Conservation (phyloP, 2,888 invertebrate genomes). For the Tachina fera region DNA sequence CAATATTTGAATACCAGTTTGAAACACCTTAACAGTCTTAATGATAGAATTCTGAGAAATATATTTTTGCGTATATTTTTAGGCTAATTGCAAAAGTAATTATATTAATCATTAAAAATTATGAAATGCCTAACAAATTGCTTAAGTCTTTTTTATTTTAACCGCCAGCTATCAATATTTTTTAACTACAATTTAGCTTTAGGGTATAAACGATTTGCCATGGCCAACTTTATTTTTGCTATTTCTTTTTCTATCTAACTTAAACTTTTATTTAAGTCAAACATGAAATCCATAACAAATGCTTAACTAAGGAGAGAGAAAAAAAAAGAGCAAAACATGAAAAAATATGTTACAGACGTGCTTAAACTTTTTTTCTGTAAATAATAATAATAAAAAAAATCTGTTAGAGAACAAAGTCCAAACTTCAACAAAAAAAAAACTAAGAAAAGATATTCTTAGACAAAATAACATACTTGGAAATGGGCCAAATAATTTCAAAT, state of each 20-base stretch:
- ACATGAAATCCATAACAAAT: slow-evolving; percentile 29
- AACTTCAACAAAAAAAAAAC: background rate
- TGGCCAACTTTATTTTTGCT: background rate
- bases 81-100: too few relatives aligned
- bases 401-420: slow-evolving; percentile 30
- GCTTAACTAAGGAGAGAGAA: background rate
- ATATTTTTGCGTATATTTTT: too few relatives aligned
- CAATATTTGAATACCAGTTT: too few relatives aligned
- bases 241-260: background rate
- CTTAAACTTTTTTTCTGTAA: slow-evolving; percentile 32
- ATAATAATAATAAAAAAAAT: slow-evolving; percentile 29
- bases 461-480: slow-evolving; percentile 1
- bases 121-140: too few relatives aligned
- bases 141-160: too few relatives aligned
- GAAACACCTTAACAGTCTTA: too few relatives aligned
- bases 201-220: background rate
- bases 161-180: too few relatives aligned
- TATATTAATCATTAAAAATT: too few relatives aligned
- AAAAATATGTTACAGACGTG: slow-evolving; percentile 54
- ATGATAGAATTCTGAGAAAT: too few relatives aligned
- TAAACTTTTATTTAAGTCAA: slow-evolving; percentile 35
- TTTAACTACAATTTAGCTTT: background rate
- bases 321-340: background rate
- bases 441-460: background rate
- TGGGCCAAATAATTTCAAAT: background rate